Evolutionary conservation across 2,888 invertebrate genomes (phyloP), one percentile per base, ranked within the genome.

Genomic region (Caenorhabditis sp.): DNA sequence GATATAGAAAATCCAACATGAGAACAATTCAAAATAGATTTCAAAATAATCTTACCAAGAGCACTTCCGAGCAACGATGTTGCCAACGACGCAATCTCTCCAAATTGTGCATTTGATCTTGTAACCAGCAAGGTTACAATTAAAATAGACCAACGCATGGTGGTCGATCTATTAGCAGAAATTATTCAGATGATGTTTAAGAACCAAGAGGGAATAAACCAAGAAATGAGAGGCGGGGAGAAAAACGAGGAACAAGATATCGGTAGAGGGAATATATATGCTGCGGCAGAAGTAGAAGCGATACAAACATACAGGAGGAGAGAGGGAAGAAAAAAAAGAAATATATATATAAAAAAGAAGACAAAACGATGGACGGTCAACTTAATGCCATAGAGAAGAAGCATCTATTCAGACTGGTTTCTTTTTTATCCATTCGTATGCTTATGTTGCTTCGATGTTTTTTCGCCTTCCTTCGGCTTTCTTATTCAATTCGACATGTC

Each of bases 21-120:
- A 53, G 5, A 53, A 21, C 21, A 12, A 23, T 20, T 21, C n/a
- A 20, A 50, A 4, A 4, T n/a, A 50, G 4, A 8, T 3, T 52
- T 52, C 7, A 23, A 43, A 54, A 26, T n/a, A n/a, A 20, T 59
- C 70, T 56, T 20, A 70, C 75, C 75, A 7, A 70, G 58, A 59
- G 70, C 67, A 38, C 72, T 67, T 20, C 77, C 75, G 10, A 84
- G 59, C 3, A 84, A 63, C 0, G 80, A 79, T 12, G 83, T 80
- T 26, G 84, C 82, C 0, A 85, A 64, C 8, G 84, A 84, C 23
- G 85, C 85, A 26, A 85, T 85, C 49, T 85, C 85, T 21, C 83
- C 85, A 36, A 85, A 85, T 59, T 85, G 85, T 21, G 77, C 81
- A 54, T 70, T 52, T 10, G 36, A 5, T 7, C 3, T 12, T 31